A percentile compares a stretch with the other conserved stretches of the same genome.
Evolutionary conservation across 2,113 vertebrate genomes (phyloP).

Genomic region (Amphilophus citrinellus): DNA sequence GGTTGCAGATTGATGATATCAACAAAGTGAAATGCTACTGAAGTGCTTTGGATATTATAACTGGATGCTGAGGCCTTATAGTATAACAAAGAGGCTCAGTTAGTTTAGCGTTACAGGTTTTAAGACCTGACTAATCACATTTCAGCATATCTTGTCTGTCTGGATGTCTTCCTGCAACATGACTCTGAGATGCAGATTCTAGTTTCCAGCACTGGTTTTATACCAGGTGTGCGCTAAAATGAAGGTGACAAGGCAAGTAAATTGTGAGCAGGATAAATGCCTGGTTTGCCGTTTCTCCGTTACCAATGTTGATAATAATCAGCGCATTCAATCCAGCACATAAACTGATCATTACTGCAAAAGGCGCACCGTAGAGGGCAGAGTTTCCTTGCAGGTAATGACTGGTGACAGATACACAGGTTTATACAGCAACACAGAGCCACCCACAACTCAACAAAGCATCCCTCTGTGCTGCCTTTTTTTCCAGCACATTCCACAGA

Average conservation of each 20-base stretch:
- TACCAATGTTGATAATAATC: constrained; percentile 2
- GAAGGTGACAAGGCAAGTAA: not conserved
- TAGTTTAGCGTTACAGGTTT: not conserved
- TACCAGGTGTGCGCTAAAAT: not conserved
- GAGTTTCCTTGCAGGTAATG: constrained; percentile 36
- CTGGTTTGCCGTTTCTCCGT: not conserved
- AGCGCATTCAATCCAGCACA: not conserved
- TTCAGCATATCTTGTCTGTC: constrained; percentile 9
- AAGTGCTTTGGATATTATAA: not conserved
- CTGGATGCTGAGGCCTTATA: not conserved
- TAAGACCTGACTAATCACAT: not conserved
- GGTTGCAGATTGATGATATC: not conserved
- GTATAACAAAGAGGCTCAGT: not conserved
- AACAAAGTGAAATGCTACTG: not conserved
- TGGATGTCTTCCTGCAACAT: constrained; percentile 21
- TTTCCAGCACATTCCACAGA: constrained; percentile 13
- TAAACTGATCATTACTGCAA: not conserved
- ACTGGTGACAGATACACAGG: constrained; percentile 16
- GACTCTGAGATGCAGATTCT: not conserved
- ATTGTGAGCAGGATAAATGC: not conserved
- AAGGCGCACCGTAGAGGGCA: constrained; percentile 32
- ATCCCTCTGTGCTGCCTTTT: not conserved
- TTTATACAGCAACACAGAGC: not conserved
- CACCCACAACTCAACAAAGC: constrained; percentile 9
- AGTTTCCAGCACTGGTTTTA: not conserved